phyloP scores from a whole-genome alignment of 2,797 vertebrate genomes.

The Rhinoraja longicauda region DNA sequence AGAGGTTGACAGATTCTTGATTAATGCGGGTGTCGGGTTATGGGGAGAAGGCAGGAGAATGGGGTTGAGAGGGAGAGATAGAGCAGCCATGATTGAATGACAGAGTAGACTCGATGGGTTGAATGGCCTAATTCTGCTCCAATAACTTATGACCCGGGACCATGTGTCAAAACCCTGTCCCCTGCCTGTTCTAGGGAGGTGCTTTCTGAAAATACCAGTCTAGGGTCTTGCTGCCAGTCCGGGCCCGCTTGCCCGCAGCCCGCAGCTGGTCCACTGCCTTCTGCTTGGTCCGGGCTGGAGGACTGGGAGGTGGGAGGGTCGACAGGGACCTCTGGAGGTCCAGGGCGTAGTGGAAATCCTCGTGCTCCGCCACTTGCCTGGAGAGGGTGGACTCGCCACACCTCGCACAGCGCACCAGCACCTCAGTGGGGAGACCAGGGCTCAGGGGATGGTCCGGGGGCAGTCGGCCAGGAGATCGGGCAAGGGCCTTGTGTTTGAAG shows the following conservation, averaged over 20 bases:
- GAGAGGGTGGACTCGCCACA: constrained; percentile 69
- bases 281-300: constrained; percentile 56
- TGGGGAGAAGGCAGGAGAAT: no score
- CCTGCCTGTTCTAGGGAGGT: no score
- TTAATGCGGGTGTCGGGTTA: no score
- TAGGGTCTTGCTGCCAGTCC: not conserved
- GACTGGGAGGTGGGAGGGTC: constrained; percentile 39
- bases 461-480: constrained; percentile 43
- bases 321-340: constrained; percentile 80
- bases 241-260: constrained; percentile 63
- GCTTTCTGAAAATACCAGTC: constrained; percentile 35
- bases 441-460: not conserved
- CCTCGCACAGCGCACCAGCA: constrained; percentile 71
- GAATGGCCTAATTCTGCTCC: no score
- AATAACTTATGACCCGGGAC: no score
- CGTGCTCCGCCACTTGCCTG: constrained; percentile 90
- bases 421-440: constrained; percentile 49
- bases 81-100: no score
- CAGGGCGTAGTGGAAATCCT: constrained; percentile 85
- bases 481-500: constrained; percentile 21
- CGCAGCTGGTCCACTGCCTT: constrained; percentile 59
- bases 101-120: no score
- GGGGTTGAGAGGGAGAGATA: no score
- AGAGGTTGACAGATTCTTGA: no score
- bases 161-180: no score